Evolutionary conservation across 2,113 vertebrate species (phyloP), one percentile per base, ranked within the genome.

Genomic region (Datnioides undecimradiatus): DNA sequence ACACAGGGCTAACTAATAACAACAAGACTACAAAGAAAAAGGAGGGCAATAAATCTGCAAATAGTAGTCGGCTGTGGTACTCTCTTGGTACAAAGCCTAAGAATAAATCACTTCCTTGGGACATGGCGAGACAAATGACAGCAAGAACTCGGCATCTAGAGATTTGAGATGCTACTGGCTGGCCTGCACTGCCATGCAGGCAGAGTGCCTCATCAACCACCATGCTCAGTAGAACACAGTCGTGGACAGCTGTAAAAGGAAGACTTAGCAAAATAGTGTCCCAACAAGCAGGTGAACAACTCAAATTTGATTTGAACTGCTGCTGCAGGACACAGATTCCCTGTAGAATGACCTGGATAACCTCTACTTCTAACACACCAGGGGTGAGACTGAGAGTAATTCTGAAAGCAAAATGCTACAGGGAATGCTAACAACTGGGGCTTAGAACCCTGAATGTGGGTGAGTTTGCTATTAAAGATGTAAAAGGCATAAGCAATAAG

Each of bases 271-370:
- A 38, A 29, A 34, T 33, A 57, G 11, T 19, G 21, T 10, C 33
- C 55, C 5, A 7, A 34, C 33, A n/a, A 36, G 2, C 19, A 57
- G 34, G 31, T 34, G 8, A 21, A 34, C 8, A 58, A 36, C 31
- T 58, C 21, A 17, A 21, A 19, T 11, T 9, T n/a, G 31, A 21
- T n/a, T 58, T 58, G 31, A 9, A 58, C 19, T 3, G 0, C 58
- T 27, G 38, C 23, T 62, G 38, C 59, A 41, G 36, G 13, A 62
- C 23, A 6, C 9, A 2, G 43, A 17, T 13, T 51, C 31, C 58
- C 41, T 11, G 41, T 72, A 31, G 49, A 10, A 73, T 49, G 70
- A 49, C 70, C 70, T 49, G 23, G 57, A 60, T 59, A 49, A 38
- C 55, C 55, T 36, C 43, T 48, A 10, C 57, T 71, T 40, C 52